Base-by-base conservation (phyloP, 2,113 vertebrate genomes). In the Malurus elegans region DNA sequence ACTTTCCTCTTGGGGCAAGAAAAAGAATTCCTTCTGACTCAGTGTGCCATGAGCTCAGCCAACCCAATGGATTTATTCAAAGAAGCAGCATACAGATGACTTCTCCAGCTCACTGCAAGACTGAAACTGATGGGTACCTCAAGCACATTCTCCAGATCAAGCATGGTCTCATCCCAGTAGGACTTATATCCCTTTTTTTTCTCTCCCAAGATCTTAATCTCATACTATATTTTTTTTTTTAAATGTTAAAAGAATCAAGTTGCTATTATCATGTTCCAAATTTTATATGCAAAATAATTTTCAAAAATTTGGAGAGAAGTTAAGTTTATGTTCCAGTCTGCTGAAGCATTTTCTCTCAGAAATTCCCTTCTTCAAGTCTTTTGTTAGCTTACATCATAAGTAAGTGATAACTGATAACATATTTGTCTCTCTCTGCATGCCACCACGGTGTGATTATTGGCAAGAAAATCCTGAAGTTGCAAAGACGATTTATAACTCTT, bases 121-220 rank as follows among this genome's bases (percentile, higher is more conserved):
- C 40, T 92, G 73, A 96, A 95, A 91, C 11, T 90, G 79, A 89
- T 71, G 48, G 48, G 82, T 92, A 48, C 16, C 66, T 95, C 73
- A 84, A 88, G n/a, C 32, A 56, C 31, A 42, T 74, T 84, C 84
- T 85, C 48, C 61, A 50, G 34, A 93, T 92, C 66, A 94, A 75
- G 23, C 5, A 66, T 36, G 24, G 10, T 19, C 40, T 85, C 66
- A 38, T 31, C 44, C 20, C 36, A 51, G 5, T 32, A 53, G 16
- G 24, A 40, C 7, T 67, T 18, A 73, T 45, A 85, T 28, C 4
- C 9, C 8, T 2, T 13, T 71, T 23, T 23, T 9, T 23, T 10
- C 4, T 0, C 4, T 47, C 10, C 25, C 11, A 9, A 42, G 28
- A 36, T 78, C 48, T 89, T 79, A 8, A 86, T 42, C 88, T 86